Conservation (phyloP, 2,888 invertebrate genomes). For the Synanthedon myopaeformis region DNA sequence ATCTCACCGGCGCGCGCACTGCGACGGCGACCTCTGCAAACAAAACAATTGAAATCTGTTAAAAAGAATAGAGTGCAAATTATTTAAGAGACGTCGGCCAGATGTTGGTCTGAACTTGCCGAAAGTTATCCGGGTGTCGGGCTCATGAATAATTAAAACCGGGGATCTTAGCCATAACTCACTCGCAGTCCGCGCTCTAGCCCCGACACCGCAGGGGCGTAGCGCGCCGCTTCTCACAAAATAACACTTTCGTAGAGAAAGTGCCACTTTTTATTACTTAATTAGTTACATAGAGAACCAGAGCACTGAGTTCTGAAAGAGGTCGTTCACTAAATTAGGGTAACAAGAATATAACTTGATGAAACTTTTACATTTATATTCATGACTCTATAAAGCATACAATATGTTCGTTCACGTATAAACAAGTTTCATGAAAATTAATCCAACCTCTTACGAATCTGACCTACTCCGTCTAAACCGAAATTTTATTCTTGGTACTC, state of each 20-base stretch:
- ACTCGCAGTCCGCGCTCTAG: constrained; percentile 14
- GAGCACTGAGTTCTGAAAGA: not conserved
- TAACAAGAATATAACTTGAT: constrained; percentile 15
- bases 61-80: constrained; percentile 49
- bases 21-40: constrained; percentile 42
- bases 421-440: too few species aligned
- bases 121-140: constrained; percentile 36
- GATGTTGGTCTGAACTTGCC: constrained; percentile 43
- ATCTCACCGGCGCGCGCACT: constrained; percentile 50
- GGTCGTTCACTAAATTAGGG: constrained; percentile 28
- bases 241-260: constrained; percentile 45
- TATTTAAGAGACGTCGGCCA: constrained; percentile 48
- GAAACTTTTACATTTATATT: too few species aligned
- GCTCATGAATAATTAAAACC: constrained; percentile 63
- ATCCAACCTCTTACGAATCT: too few species aligned
- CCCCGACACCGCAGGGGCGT: constrained; percentile 4
- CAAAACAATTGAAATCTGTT: constrained; percentile 8
- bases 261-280: constrained; percentile 52
- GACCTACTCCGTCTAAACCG: too few species aligned
- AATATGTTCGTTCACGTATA: too few species aligned
- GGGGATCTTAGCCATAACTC: constrained; percentile 51
- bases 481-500: not conserved
- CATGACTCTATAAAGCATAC: too few species aligned
- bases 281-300: constrained; percentile 49
- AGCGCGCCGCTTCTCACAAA: constrained; percentile 29